Conservation (phyloP, 2,797 vertebrate genomes). For the Acanthopagrus latus region DNA sequence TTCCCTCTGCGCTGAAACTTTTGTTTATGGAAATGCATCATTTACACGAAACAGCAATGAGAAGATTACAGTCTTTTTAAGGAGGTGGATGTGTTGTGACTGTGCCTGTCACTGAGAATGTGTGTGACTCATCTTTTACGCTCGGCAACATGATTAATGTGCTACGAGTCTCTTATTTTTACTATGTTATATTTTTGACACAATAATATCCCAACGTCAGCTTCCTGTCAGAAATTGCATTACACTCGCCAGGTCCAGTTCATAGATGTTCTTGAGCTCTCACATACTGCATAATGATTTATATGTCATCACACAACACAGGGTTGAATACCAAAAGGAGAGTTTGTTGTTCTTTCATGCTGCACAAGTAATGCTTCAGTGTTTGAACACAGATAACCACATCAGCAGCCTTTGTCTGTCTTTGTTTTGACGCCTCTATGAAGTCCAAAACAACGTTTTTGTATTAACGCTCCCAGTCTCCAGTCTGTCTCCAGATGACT, state of each 20-base stretch:
- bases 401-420: neutral
- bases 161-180: too few relatives aligned
- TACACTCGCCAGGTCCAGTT: neutral
- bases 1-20: neutral
- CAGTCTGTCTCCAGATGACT: neutral
- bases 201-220: neutral
- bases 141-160: neutral
- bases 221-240: neutral
- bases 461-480: constrained; percentile 17
- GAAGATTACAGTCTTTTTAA: neutral
- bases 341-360: too few relatives aligned
- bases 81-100: neutral
- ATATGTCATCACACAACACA: too few relatives aligned
- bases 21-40: constrained; percentile 25
- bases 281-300: too few relatives aligned
- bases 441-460: constrained; percentile 9
- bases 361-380: neutral
- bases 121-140: neutral
- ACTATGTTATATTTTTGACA: neutral
- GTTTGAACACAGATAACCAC: neutral
- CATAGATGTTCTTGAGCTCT: neutral
- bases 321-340: too few relatives aligned
- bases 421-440: constrained; percentile 9
- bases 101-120: neutral
- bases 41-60: constrained; percentile 4